phyloP scores from a whole-genome alignment of 2,113 vertebrate species.

The Natator depressus region DNA sequence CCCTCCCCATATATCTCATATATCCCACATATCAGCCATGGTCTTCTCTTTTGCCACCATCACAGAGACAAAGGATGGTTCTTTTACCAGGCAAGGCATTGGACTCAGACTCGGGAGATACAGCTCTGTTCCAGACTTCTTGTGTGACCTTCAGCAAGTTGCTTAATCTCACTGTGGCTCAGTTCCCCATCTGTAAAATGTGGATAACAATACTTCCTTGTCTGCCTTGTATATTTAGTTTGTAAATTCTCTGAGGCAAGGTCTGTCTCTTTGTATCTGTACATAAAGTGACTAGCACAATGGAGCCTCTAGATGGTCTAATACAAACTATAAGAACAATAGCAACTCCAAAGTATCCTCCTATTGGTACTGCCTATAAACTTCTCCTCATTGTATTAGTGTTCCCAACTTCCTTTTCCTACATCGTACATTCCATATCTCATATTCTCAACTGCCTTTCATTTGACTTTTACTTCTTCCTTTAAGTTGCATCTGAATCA shows the following conservation, averaged over 20 bases:
- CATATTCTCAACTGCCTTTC: neutral
- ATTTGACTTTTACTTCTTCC: neutral
- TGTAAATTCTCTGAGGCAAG: neutral
- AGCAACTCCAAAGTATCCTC: neutral
- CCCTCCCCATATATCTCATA: neutral
- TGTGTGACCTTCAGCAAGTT: neutral
- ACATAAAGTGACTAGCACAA: too few relatives aligned
- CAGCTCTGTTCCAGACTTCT: neutral
- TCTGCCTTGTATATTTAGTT: neutral
- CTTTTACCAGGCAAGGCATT: neutral
- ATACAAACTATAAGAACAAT: neutral
- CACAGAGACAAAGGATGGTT: neutral
- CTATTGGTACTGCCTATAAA: neutral
- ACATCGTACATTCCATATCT: neutral
- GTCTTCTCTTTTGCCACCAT: neutral
- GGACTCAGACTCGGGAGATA: neutral
- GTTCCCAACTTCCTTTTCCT: neutral
- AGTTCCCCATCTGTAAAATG: neutral
- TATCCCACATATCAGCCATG: neutral
- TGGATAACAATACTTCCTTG: neutral
- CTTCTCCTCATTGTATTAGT: neutral
- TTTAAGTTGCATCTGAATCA: neutral
- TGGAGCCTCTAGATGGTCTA: neutral
- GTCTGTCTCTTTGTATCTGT: too few relatives aligned
- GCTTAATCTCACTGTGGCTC: neutral